Percentiles rank a stretch among this genome's conserved stretches.
Conservation (phyloP, 1,140 invertebrate species). For the Rhyacophila brunnea region DNA sequence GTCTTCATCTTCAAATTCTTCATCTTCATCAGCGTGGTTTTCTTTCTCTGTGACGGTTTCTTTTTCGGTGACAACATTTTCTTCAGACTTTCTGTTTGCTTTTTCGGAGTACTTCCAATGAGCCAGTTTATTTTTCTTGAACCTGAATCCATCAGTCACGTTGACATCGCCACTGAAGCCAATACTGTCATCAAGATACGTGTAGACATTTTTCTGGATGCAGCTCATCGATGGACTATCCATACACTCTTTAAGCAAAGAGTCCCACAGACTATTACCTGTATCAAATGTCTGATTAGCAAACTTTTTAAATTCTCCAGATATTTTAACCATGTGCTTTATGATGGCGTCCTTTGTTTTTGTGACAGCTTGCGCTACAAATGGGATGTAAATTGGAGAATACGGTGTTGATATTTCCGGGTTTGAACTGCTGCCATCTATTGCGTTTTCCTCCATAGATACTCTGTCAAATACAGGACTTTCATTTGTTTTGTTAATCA, state of each 20-base stretch:
- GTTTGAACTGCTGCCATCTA: constrained; percentile 5
- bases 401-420: not conserved
- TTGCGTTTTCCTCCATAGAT: constrained; percentile 6
- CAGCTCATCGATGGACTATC: constrained; percentile 65
- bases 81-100: constrained; percentile 45
- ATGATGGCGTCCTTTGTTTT: not conserved
- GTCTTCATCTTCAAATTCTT: constrained; percentile 38
- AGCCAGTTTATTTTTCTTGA: constrained; percentile 66
- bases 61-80: constrained; percentile 38
- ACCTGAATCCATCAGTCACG: constrained; percentile 66
- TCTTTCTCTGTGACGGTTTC: constrained; percentile 45
- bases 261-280: constrained; percentile 69
- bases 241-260: constrained; percentile 67
- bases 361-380: constrained; percentile 6
- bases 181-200: constrained; percentile 65
- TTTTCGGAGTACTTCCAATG: constrained; percentile 54
- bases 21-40: constrained; percentile 42
- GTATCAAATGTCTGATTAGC: constrained; percentile 53
- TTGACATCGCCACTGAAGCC: constrained; percentile 64
- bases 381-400: constrained; percentile 26
- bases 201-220: constrained; percentile 73
- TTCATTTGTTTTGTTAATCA: constrained; percentile 1
- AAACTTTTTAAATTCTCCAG: not conserved
- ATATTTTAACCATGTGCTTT: not conserved
- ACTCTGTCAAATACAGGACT: constrained; percentile 7